Base-by-base conservation (phyloP, 2,888 invertebrate species). In the Leptinotarsa juncta region DNA sequence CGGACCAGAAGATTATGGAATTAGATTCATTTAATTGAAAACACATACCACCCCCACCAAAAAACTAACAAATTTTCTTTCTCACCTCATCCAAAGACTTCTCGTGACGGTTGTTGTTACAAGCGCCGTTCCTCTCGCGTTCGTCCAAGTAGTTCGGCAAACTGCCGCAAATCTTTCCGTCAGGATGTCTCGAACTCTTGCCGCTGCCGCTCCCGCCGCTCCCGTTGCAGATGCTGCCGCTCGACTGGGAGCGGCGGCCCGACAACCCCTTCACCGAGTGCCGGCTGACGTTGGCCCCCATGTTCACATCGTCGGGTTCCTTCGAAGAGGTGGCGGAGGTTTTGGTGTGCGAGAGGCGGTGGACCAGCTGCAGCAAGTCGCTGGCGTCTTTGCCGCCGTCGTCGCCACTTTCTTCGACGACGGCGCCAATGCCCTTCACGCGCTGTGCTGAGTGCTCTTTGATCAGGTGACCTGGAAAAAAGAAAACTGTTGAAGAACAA, bases 231-330 rank as follows among this genome's bases (percentile, higher is more conserved):
- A 94, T 91, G 87, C 94, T 94, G 62, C 94, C 94, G 82, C 93
- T 93, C 78, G 94, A 94, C 81, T 93, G 92, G 53, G 93, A 93
- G 79, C 94, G 89, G 77, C 94, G 90, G 77, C 94, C 94, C 74
- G 92, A 92, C 67, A 93, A 90, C 81, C 93, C 92, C 84, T 94
- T 94, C 83, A 92, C 91, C 84, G 92, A 93, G 87, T 93, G 93
- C 79, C 94, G 92, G 90, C 94, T 94, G 85, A 94, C 92, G 90
- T 94, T 94, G 77, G 94, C 93, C 86, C 94, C 94, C 94, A 94
- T 94, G 84, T 88, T 90, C 81, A 82, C 89, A 89, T 89, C 89
- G 89, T 89, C 89, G 88, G 70, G 70, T 73, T 53, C 16, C 18
- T 20, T 57, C 23, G 62, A 70, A 26, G 60, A 1, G 55, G 66